A percentile compares a stretch with the other conserved stretches of the same genome.
Conservation (phyloP, 1,140 invertebrate genomes). For the Heterodera carotae region DNA sequence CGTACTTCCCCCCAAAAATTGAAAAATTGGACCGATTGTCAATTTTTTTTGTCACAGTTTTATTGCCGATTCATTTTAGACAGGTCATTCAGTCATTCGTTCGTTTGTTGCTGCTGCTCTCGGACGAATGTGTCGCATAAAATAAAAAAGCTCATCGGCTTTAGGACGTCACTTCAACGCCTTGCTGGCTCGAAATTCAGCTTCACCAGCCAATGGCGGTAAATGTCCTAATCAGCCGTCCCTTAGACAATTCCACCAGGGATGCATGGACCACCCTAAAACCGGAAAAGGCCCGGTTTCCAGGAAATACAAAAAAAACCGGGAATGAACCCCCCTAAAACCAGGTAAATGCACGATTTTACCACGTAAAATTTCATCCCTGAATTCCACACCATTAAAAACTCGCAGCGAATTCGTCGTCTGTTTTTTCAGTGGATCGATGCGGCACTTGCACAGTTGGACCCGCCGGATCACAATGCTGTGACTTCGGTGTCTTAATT, state of each 20-base stretch:
- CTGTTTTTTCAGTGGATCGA: conserved; percentile 49
- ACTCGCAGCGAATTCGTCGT: conserved; percentile 11
- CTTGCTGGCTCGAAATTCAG: conserved; percentile 98
- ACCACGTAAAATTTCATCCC: no score
- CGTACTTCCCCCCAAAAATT: no score
- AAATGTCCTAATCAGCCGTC: background rate
- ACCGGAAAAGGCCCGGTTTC: no score
- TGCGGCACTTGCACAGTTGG: conserved; percentile 43
- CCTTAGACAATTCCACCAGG: no score
- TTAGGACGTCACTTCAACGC: conserved; percentile 89
- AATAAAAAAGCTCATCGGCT: background rate
- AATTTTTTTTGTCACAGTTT: no score
- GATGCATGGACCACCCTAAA: no score
- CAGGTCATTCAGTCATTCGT: background rate
- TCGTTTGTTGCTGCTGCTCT: background rate
- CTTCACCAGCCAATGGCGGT: conserved; percentile 89
- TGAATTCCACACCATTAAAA: background rate
- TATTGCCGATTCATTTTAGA: background rate
- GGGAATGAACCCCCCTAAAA: no score
- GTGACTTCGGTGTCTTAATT: conserved; percentile 53
- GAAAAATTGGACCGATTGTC: no score
- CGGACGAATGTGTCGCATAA: background rate
- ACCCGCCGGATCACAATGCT: conserved; percentile 50
- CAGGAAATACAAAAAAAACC: no score
- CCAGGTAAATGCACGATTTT: no score